Evolutionary conservation across 2,888 invertebrate genomes (phyloP), one percentile per base, ranked within the genome.

Genomic region (Tipula unca): DNA sequence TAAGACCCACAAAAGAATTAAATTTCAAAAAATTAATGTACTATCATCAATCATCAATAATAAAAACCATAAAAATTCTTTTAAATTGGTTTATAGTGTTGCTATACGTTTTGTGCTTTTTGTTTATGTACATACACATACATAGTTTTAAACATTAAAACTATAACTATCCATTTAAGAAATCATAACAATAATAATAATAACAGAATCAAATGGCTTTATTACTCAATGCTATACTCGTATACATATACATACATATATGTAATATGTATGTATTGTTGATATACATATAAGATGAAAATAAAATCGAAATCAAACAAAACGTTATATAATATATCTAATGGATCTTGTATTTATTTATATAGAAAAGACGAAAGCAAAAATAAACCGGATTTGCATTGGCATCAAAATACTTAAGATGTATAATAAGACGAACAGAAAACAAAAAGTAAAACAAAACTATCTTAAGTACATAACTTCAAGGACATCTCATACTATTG

Each of bases 341-440:
- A 69, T 25, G 3, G 25, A 69, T 69, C 25, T 1, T 4, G 69
- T n/a, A 13, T 13, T 10, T 39, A 13, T 39, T 10, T 48, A n/a
- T 48, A 48, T 4, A 54, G 17, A 54, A 1, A 69, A 69, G 25
- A 10, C 69, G 69, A 69, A 69, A 25, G 25, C 69, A 25, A 69
- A 69, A 69, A 48, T 25, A 69, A 69, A 69, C 69, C 69, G 69
- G 69, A 69, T 69, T 69, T 69, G 69, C 69, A 69, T 69, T 69
- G n/a, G n/a, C 69, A 69, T 69, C 39, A 39, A 35, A 35, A 35
- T 3, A 4, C 39, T 39, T 54, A 54, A 69, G 69, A 48, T 69
- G 48, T 69, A 54, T 69, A 69, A 10, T 48, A 48, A 48, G 48
- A 48, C 13, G 69, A 5, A 20, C n/a, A 48, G 10, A 48, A 17